Percentiles rank a stretch among this genome's conserved stretches.
These are phyloP conservation scores for Leptodactylus fallax DNA, from an alignment of 2,797 vertebrate species.

Conservation along the genomic window DNA sequence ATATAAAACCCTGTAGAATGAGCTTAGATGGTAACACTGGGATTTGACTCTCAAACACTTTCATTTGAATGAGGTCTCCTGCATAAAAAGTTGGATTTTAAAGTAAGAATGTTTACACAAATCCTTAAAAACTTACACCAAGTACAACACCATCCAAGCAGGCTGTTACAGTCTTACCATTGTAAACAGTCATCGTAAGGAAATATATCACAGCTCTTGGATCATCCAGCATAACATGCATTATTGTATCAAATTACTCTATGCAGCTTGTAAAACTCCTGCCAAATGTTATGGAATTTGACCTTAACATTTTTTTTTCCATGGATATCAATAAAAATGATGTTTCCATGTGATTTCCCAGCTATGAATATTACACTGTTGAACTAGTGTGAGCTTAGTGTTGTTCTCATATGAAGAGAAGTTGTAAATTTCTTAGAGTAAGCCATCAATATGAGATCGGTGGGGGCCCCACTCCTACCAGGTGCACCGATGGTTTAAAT, in stretches of 20 bases:
- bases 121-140: background rate
- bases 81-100: background rate
- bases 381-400: background rate
- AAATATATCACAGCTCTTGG: background rate
- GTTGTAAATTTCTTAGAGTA: background rate
- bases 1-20: conserved; percentile 31
- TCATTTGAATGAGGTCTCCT: conserved; percentile 14
- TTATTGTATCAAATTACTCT: conserved; percentile 7
- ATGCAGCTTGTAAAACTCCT: background rate
- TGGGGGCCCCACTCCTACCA: no score
- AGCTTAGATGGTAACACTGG: background rate
- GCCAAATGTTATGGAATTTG: conserved; percentile 16
- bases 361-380: background rate
- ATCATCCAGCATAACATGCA: background rate
- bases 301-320: conserved; percentile 1
- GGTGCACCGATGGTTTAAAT: no score
- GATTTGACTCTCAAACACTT: conserved; percentile 14
- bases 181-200: background rate
- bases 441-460: no score
- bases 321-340: conserved; percentile 5
- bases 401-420: background rate
- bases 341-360: background rate
- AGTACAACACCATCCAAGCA: background rate
- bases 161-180: background rate
- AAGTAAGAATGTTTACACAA: conserved; percentile 1